These are phyloP conservation scores for Eupithecia tripunctaria DNA, from an alignment of 2,888 invertebrate genomes.

Conservation along the genomic window DNA sequence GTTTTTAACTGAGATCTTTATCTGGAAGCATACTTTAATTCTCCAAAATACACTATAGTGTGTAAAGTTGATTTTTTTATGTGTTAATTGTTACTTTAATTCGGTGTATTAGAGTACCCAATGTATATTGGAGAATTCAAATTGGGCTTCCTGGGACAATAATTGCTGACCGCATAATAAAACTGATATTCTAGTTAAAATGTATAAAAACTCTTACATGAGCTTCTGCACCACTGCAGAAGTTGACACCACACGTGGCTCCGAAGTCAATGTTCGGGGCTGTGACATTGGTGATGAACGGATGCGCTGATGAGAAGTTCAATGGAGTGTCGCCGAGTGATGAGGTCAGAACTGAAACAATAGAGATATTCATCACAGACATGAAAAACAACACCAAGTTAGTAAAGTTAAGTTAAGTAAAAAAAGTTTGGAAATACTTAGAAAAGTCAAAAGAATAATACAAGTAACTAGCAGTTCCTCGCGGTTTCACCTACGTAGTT, in stretches of 20 bases:
- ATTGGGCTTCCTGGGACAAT: neutral
- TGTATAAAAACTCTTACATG: constrained; percentile 54
- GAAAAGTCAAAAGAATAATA: too few relatives aligned
- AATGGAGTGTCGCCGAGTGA: constrained; percentile 57
- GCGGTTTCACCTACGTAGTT: too few relatives aligned
- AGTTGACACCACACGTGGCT: constrained; percentile 89
- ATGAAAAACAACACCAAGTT: neutral
- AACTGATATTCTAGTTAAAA: neutral
- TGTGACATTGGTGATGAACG: constrained; percentile 55
- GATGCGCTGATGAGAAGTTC: constrained; percentile 41
- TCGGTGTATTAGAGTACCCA: too few relatives aligned
- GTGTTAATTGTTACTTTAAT: too few relatives aligned
- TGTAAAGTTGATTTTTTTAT: too few relatives aligned
- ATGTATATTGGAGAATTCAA: too few relatives aligned
- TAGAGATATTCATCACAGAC: neutral
- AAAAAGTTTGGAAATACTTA: too few relatives aligned
- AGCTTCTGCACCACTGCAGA: constrained; percentile 85
- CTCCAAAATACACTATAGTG: too few relatives aligned
- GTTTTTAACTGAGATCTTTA: neutral
- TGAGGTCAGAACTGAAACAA: constrained; percentile 69
- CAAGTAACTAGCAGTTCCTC: too few relatives aligned
- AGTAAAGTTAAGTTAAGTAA: too few relatives aligned
- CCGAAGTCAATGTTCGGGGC: constrained; percentile 74
- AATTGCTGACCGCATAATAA: too few relatives aligned
- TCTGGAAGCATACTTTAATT: too few relatives aligned